Evolutionary conservation across 2,888 invertebrate species (phyloP).

Genomic region (Mythimna albipuncta): DNA sequence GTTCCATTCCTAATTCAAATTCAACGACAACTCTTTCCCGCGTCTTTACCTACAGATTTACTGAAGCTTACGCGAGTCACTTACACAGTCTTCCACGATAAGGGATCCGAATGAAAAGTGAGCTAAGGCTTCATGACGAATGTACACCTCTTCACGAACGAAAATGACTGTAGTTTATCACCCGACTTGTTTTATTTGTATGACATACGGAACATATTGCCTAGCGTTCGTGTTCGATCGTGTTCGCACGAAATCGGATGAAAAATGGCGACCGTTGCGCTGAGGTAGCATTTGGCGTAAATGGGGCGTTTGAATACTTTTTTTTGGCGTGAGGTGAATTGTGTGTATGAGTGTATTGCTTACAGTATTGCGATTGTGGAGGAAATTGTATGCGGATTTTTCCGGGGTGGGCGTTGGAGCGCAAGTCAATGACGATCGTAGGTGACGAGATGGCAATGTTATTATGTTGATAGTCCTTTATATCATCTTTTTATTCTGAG

Average conservation of each 20-base stretch:
- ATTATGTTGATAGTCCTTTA: background rate
- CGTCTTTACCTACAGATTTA: slow-evolving; percentile 61
- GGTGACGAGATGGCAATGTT: slow-evolving; percentile 21
- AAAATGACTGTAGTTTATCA: slow-evolving; percentile 79
- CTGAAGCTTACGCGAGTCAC: slow-evolving; percentile 60
- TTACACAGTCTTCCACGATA: slow-evolving; percentile 61
- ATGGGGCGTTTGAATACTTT: slow-evolving; percentile 64
- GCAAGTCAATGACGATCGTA: background rate
- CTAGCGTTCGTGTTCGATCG: slow-evolving; percentile 63
- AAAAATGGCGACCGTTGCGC: slow-evolving; percentile 63
- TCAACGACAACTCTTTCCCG: slow-evolving; percentile 36
- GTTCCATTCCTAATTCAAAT: slow-evolving; percentile 37
- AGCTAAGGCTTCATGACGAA: slow-evolving; percentile 74
- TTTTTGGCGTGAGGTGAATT: slow-evolving; percentile 58
- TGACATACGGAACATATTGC: slow-evolving; percentile 71
- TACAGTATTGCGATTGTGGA: slow-evolving; percentile 45
- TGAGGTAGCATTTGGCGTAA: slow-evolving; percentile 69
- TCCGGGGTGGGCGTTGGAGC: slow-evolving; percentile 5
- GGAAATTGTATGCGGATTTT: slow-evolving; percentile 37
- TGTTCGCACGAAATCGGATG: slow-evolving; percentile 64
- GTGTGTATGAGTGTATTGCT: slow-evolving; percentile 59
- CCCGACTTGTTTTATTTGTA: slow-evolving; percentile 76
- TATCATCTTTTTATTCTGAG: background rate
- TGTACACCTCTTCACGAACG: slow-evolving; percentile 73
- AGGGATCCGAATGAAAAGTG: slow-evolving; percentile 78